A percentile compares a stretch with the other conserved stretches of the same genome.
Conservation (phyloP, 2,113 vertebrate genomes). For the Podarcis cretensis region DNA sequence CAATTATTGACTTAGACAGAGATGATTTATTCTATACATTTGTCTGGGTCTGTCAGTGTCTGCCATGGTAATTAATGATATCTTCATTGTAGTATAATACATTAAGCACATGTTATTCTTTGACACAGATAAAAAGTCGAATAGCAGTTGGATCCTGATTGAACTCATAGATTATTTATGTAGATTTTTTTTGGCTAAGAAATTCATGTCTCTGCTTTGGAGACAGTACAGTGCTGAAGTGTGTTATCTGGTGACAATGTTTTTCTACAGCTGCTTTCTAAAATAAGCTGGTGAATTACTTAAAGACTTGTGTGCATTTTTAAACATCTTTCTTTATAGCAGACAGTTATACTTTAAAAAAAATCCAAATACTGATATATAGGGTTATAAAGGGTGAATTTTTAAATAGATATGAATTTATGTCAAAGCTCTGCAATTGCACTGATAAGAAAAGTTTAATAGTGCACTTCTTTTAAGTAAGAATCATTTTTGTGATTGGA, state of each 20-base stretch:
- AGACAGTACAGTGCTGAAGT: neutral
- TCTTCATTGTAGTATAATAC: constrained; percentile 9
- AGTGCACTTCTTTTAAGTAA: neutral
- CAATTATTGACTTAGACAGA: constrained; percentile 6
- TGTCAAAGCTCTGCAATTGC: constrained; percentile 1
- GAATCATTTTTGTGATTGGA: neutral
- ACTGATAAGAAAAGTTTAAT: neutral
- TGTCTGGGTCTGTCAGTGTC: neutral
- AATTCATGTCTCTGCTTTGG: constrained; percentile 17
- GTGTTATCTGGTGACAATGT: constrained; percentile 10
- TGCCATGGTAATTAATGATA: neutral
- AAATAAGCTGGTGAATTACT: neutral
- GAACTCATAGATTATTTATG: constrained; percentile 28
- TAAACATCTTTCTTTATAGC: constrained; percentile 23
- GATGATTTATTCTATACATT: constrained; percentile 33
- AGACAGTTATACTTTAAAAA: neutral
- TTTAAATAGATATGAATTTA: neutral
- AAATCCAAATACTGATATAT: neutral
- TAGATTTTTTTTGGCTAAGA: constrained; percentile 30
- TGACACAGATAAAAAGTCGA: constrained; percentile 32
- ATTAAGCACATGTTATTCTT: neutral
- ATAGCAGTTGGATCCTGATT: neutral
- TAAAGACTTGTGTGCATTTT: constrained; percentile 29
- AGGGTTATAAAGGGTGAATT: neutral
- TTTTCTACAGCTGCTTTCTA: constrained; percentile 20